Evolutionary conservation across 2,113 vertebrate species (phyloP).

Genomic region (Hypocryptadius cinnamomeus): DNA sequence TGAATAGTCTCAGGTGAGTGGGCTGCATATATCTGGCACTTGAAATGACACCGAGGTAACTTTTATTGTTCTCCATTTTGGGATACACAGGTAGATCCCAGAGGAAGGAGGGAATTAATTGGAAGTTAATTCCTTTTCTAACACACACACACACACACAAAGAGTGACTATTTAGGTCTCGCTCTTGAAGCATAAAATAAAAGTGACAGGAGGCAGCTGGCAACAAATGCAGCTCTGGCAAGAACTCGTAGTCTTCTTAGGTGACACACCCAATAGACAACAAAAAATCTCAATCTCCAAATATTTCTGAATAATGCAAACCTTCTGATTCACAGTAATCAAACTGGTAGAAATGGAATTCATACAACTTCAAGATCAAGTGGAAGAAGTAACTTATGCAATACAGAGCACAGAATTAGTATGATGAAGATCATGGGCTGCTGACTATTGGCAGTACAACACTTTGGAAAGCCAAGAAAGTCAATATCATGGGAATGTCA

Average conservation of each 20-base stretch:
- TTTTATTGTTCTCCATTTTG: conserved; percentile 20
- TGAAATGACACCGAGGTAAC: not conserved
- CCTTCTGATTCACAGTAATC: not conserved
- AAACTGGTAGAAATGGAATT: not conserved
- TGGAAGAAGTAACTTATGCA: not conserved
- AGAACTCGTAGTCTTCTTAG: not conserved
- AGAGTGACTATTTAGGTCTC: conserved; percentile 51
- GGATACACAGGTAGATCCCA: conserved; percentile 58
- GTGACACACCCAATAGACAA: not conserved
- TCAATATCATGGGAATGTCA: conserved; percentile 10
- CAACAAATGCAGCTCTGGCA: conserved; percentile 38
- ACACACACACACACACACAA: not conserved
- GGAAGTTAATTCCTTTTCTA: conserved; percentile 62
- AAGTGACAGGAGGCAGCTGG: conserved; percentile 26
- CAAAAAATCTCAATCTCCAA: not conserved
- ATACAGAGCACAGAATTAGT: not conserved
- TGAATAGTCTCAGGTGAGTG: conserved; percentile 14
- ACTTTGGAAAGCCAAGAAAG: conserved; percentile 49
- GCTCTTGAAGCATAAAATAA: conserved; percentile 54
- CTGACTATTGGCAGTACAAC: not conserved
- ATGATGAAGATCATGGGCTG: not conserved
- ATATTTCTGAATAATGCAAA: not conserved
- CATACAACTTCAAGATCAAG: not conserved
- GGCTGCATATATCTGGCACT: not conserved
- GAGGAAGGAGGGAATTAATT: conserved; percentile 44